Conservation (phyloP, 2,888 invertebrate species). For the Hoplodrina ambigua region DNA sequence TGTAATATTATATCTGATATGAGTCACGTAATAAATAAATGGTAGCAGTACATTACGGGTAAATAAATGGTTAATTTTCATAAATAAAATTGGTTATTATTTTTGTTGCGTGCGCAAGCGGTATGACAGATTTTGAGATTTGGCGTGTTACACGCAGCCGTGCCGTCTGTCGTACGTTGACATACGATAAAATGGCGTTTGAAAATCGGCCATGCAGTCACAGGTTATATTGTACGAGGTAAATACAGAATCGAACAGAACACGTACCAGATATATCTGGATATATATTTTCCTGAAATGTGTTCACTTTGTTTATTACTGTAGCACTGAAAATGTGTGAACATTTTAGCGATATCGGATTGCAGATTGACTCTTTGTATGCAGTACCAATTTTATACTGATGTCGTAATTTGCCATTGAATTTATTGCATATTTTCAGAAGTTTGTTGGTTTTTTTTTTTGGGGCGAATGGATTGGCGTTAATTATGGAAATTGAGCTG, state of each 20-base stretch:
- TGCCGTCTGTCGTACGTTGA: constrained; percentile 68
- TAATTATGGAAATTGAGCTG: constrained; percentile 27
- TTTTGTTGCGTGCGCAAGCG: constrained; percentile 75
- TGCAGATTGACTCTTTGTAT: constrained; percentile 47
- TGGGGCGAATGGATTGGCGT: constrained; percentile 24
- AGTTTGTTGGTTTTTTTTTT: constrained; percentile 6
- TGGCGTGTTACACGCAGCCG: constrained; percentile 84
- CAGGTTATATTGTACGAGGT: constrained; percentile 56
- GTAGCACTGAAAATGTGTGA: constrained; percentile 40
- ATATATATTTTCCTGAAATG: constrained; percentile 41
- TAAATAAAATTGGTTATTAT: constrained; percentile 71
- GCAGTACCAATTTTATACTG: constrained; percentile 40
- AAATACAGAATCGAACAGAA: constrained; percentile 46
- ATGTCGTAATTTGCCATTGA: constrained; percentile 45
- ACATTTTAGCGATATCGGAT: constrained; percentile 49
- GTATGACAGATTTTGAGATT: constrained; percentile 73
- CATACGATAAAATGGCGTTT: constrained; percentile 65
- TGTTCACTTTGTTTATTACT: constrained; percentile 48
- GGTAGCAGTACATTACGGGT: constrained; percentile 45
- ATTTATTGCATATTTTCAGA: constrained; percentile 33
- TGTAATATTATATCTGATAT: constrained; percentile 39
- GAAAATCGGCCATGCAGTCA: constrained; percentile 65
- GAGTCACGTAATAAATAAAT: constrained; percentile 48
- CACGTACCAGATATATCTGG: constrained; percentile 36
- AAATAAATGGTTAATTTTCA: constrained; percentile 61